A percentile compares a stretch with the other conserved stretches of the same genome.
phyloP scores from a whole-genome alignment of 2,888 invertebrate species.

The Drosophila hamatofila region DNA sequence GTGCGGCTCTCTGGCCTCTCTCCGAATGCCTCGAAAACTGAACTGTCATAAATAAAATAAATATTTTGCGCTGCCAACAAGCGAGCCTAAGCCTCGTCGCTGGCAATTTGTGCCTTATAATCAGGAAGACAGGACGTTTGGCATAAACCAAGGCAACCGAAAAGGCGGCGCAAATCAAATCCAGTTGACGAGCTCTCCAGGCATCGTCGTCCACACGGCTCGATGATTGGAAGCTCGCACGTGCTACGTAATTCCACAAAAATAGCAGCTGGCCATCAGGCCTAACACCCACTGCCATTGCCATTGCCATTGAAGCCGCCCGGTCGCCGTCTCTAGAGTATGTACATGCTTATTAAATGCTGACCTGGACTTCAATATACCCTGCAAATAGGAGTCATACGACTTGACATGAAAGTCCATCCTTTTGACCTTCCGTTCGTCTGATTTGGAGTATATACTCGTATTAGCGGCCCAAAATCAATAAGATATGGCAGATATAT shows the following conservation, averaged over 20 bases:
- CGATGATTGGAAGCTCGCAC: slow-evolving; percentile 50
- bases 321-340: neutral
- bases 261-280: slow-evolving; percentile 39
- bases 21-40: slow-evolving; percentile 43
- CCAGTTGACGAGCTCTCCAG: slow-evolving; percentile 52
- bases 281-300: neutral
- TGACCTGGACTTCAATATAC: slow-evolving; percentile 1
- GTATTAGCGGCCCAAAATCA: too few relatives aligned
- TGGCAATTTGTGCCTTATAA: slow-evolving; percentile 55
- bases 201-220: slow-evolving; percentile 17
- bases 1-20: slow-evolving; percentile 12
- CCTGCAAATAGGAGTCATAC: neutral
- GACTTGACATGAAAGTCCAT: too few relatives aligned
- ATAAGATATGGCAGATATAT: too few relatives aligned
- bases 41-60: slow-evolving; percentile 63
- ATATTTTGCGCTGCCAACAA: slow-evolving; percentile 53
- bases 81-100: slow-evolving; percentile 16
- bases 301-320: neutral
- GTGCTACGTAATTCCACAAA: slow-evolving; percentile 52
- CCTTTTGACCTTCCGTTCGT: too few relatives aligned
- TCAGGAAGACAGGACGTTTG: slow-evolving; percentile 34
- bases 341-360: neutral
- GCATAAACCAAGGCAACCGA: slow-evolving; percentile 27
- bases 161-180: slow-evolving; percentile 59
- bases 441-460: too few relatives aligned